phyloP scores from a whole-genome alignment of 2,113 vertebrate species.

The Oncorhynchus mykiss region DNA sequence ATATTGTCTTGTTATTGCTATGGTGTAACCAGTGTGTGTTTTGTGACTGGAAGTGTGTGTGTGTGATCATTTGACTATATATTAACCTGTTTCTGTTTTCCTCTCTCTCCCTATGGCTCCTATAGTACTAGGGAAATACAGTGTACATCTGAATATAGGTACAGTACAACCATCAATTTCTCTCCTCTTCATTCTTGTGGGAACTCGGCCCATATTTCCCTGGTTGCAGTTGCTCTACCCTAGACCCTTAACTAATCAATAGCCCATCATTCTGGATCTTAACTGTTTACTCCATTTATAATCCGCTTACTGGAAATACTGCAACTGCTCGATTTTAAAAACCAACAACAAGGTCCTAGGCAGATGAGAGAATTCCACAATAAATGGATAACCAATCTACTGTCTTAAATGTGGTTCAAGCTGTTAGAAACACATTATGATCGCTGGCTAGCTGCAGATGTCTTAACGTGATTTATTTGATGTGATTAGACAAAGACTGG shows the following conservation, averaged over 20 bases:
- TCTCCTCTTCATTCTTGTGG: not conserved
- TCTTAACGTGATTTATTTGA: no score
- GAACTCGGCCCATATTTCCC: not conserved
- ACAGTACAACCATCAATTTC: conserved; percentile 25
- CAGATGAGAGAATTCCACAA: no score
- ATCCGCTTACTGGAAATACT: not conserved
- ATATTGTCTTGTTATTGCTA: no score
- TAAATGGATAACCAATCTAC: no score
- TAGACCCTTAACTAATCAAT: not conserved
- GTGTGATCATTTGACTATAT: not conserved
- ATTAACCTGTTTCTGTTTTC: not conserved
- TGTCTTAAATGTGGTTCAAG: no score
- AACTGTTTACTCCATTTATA: not conserved
- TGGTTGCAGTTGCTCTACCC: not conserved
- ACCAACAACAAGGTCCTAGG: no score
- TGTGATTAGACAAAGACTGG: no score
- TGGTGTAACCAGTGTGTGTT: no score
- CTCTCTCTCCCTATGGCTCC: not conserved
- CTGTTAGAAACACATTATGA: no score
- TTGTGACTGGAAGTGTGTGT: no score
- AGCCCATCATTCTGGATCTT: not conserved
- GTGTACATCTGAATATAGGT: conserved; percentile 90
- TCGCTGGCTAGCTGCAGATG: no score
- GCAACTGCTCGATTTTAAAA: not conserved
- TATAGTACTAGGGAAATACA: conserved; percentile 94